A percentile compares a stretch with the other conserved stretches of the same genome.
Evolutionary conservation across 2,888 invertebrate species (phyloP).

Genomic region (Drosophila differens): DNA sequence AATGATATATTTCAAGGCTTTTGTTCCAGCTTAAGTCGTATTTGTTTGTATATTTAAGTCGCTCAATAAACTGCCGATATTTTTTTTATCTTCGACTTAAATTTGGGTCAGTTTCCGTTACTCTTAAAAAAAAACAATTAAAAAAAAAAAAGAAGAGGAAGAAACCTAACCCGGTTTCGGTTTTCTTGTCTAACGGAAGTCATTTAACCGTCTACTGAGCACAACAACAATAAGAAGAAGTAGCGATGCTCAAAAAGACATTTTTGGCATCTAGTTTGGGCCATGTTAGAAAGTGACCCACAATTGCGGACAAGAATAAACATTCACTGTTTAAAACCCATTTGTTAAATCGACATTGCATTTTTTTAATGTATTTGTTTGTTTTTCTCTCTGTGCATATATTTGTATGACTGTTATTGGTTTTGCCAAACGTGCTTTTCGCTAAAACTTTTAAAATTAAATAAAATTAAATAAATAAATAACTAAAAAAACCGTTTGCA

Average conservation of each 20-base stretch:
- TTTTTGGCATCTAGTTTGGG: conserved; percentile 55
- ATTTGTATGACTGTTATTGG: conserved; percentile 25
- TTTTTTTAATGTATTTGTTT: conserved; percentile 4
- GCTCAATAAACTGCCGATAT: not conserved
- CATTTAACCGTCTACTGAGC: conserved; percentile 73
- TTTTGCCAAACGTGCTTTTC: conserved; percentile 36
- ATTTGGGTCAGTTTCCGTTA: conserved; percentile 25
- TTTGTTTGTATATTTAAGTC: not conserved
- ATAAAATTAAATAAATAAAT: not conserved
- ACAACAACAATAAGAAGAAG: conserved; percentile 41
- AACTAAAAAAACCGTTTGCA: conserved; percentile 1
- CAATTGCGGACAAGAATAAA: conserved; percentile 56
- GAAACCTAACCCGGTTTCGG: conserved; percentile 34
- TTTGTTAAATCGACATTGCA: conserved; percentile 46
- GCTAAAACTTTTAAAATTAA: conserved; percentile 40
- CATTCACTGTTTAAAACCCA: conserved; percentile 28
- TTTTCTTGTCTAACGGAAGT: conserved; percentile 59
- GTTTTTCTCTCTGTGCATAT: conserved; percentile 13
- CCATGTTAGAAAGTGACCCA: conserved; percentile 70
- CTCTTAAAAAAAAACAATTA: not conserved
- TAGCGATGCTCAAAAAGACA: conserved; percentile 47
- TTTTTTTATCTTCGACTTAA: not conserved
- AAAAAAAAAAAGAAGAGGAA: not conserved
- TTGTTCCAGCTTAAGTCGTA: not conserved
- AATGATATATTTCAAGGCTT: not conserved